Evolutionary conservation across 2,797 vertebrate genomes (phyloP).

Genomic region (Typhlichthys eigenmanni): DNA sequence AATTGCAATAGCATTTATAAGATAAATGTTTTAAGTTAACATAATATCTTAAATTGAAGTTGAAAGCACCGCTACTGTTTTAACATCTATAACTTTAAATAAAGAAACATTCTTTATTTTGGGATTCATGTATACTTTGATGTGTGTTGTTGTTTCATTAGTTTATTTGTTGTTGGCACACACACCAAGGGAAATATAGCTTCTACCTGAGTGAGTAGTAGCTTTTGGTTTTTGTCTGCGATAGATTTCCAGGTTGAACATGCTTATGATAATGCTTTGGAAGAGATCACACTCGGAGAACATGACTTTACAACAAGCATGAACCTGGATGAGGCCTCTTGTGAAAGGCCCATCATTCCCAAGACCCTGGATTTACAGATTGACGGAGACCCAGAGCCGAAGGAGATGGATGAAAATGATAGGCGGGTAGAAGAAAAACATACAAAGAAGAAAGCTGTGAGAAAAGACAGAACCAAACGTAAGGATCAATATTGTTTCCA

Average conservation of each 20-base stretch:
- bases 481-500: constrained; percentile 21
- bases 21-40: too few species aligned
- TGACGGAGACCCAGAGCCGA: constrained; percentile 46
- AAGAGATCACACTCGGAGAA: constrained; percentile 76
- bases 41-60: too few species aligned
- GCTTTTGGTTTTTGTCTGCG: constrained; percentile 9
- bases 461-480: constrained; percentile 68
- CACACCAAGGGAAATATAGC: too few species aligned
- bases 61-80: too few species aligned
- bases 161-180: too few species aligned
- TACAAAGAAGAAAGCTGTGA: constrained; percentile 58
- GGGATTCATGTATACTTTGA: too few species aligned
- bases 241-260: constrained; percentile 71
- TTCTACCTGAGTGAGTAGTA: not conserved
- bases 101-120: too few species aligned
- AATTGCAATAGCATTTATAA: too few species aligned
- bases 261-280: constrained; percentile 75
- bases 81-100: too few species aligned
- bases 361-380: constrained; percentile 60
- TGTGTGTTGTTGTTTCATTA: too few species aligned
- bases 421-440: constrained; percentile 45
- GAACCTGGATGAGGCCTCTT: constrained; percentile 33
- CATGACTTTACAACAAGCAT: constrained; percentile 31
- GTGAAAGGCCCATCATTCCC: constrained; percentile 41
- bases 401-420: constrained; percentile 31